Evolutionary conservation across 2,888 invertebrate genomes (phyloP), one percentile per base, ranked within the genome.

Genomic region (Sepioteuthis lessoniana): DNA sequence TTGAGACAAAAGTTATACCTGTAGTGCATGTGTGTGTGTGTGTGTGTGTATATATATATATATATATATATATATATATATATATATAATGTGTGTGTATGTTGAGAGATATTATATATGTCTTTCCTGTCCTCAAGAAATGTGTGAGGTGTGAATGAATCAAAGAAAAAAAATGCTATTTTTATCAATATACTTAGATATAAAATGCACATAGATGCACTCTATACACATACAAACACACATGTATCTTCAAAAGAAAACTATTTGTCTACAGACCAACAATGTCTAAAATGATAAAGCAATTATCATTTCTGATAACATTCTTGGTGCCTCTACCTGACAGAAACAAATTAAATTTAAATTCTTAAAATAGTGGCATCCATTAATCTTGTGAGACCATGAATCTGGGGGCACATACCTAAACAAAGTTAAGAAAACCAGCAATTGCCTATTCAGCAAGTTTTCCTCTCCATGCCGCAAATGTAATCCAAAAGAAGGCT

Each of bases 91-190:
- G 21, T 25, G 21, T 60, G 21, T 60, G 0, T n/a, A n/a, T n/a
- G n/a, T n/a, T n/a, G n/a, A n/a, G n/a, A n/a, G n/a, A n/a, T n/a
- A n/a, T n/a, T n/a, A n/a, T n/a, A n/a, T n/a, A 25, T 60, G 8
- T 60, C 16, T 76, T 76, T 76, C 16, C 76, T 76, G 76, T n/a
- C 76, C 76, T n/a, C 76, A 76, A 76, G 76, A 76, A 76, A 76
- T 76, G 76, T n/a, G n/a, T 8, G 76, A 76, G n/a, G n/a, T 76
- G n/a, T 76, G n/a, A 35, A n/a, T 76, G 76, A 76, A 76, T 76
- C 76, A 76, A 76, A 76, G n/a, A 76, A 76, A 25, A 55, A 76
- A 76, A n/a, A 76, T 76, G n/a, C 76, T 76, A 76, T 76, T 76
- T 76, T 76, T n/a, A 76, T 76, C 16, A 16, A 76, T n/a, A 76